phyloP scores from a whole-genome alignment of 2,113 vertebrate species.

The Pangasianodon hypophthalmus region DNA sequence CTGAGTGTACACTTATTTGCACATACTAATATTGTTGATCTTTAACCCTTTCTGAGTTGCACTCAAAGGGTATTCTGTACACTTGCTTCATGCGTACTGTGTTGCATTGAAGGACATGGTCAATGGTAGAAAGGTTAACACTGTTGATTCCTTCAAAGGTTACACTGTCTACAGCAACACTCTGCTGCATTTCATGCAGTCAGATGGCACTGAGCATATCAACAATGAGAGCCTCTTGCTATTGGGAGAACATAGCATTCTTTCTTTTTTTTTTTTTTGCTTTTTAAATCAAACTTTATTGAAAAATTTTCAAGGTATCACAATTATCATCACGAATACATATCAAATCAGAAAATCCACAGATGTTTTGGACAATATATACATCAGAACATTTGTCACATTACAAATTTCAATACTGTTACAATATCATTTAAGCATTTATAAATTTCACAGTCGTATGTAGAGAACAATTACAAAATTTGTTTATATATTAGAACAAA shows the following conservation, averaged over 20 bases:
- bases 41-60: conserved; percentile 3
- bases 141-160: background rate
- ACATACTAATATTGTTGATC: background rate
- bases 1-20: background rate
- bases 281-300: too few relatives aligned
- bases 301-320: too few relatives aligned
- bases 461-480: too few relatives aligned
- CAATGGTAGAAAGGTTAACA: background rate
- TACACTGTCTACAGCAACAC: background rate
- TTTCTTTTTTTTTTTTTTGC: too few relatives aligned
- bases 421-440: too few relatives aligned
- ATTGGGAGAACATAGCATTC: background rate
- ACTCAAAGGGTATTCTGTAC: background rate
- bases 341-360: too few relatives aligned
- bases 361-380: too few relatives aligned
- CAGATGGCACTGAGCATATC: background rate
- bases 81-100: background rate
- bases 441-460: too few relatives aligned
- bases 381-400: too few relatives aligned
- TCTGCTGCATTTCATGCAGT: background rate
- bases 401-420: too few relatives aligned
- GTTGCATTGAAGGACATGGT: background rate
- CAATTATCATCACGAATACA: too few relatives aligned
- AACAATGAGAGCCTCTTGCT: background rate
- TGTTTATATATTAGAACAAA: too few relatives aligned